Base-by-base conservation (phyloP, 2,113 vertebrate genomes). In the Stictonetta naevosa region DNA sequence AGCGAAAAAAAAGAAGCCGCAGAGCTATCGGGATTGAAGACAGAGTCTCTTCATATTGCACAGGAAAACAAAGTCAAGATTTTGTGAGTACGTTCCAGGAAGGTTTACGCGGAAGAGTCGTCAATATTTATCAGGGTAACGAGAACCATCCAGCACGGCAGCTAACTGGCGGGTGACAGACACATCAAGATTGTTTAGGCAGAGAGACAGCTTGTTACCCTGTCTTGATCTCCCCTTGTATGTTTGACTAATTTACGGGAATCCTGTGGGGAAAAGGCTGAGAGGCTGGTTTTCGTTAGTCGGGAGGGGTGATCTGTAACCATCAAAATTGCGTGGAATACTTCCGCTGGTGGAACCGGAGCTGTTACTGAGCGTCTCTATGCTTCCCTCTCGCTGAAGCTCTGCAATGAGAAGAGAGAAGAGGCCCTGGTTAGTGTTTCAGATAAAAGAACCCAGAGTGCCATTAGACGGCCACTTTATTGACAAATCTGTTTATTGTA, bases 331-430 rank as follows among this genome's bases (percentile, higher is more conserved):
- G 88, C 99, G 98, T 2, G 99, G 99, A 98, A 99, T 99, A 96
- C 99, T 99, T 97, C 99, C 99, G 19, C 99, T 99, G 97, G 99
- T 99, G 95, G 99, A 99, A 5, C 99, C 99, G 0, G 99, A 99
- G 97, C 99, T 99, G 98, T 99, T 99, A 96, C 99, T 99, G 93
- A 99, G 98, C 8, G 99, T 99, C 98, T 99, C 99, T 87, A 99
- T 99, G 98, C 99, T 99, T 97, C 99, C 99, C 97, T 99, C 99
- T 97, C 99, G 98, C 98, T 99, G 99, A 89, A 99, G 99, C 97
- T 99, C 99, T 99, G 98, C 85, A 98, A 96, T 17, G 83, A 94
- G 96, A 97, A 98, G 93, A 98, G 94, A 97, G 85, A 97, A 96
- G 94, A 85, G 93, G 90, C 64, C 96, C 95, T 75, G 80, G 96